Evolutionary conservation across 2,113 vertebrate species (phyloP), one percentile per base, ranked within the genome.

Genomic region (Malurus alboscapulatus): DNA sequence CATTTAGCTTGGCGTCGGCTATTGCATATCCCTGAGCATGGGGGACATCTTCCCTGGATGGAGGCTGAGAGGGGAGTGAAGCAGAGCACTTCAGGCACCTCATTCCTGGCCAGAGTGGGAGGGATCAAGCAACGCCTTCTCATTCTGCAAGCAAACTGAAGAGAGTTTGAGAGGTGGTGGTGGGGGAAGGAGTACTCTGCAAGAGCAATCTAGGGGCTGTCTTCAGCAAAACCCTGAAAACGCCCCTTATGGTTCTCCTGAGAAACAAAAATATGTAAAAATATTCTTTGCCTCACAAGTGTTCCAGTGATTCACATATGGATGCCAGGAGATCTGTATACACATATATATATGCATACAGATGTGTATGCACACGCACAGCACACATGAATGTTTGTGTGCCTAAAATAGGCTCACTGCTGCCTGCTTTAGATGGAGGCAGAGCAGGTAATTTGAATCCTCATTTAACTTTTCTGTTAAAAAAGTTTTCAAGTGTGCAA

Each of bases 381-480:
- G 47, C 5, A 7, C 25, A 5, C 6, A 3, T 5, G 2, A 11
- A 8, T n/a, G 30, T 54, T 62, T 17, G 3, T 2, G 0, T n/a
- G 62, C 22, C 57, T 69, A 30, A 25, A 44, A 54, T 12, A 34
- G 67, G 38, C 27, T 81, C 8, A 8, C 32, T 72, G 36, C 50
- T 32, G 24, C 57, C 55, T 84, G 9, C 48, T 93, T 84, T 44
- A 67, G 36, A 8, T 26, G 30, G 50, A 84, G 45, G 32, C 54
- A 34, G 38, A 62, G 30, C 14, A 38, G 12, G 7, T 50, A 53
- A 61, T 61, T 29, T 19, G 36, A 45, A 40, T 76, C 20, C 7
- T 87, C 1, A 0, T 63, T 84, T 54, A 68, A 44, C 16, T 82
- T 54, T 53, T 61, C 45, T 51, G 42, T 44, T 74, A 44, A 78